Evolutionary conservation across 2,888 invertebrate genomes (phyloP).

Genomic region (Eupithecia subumbrata): DNA sequence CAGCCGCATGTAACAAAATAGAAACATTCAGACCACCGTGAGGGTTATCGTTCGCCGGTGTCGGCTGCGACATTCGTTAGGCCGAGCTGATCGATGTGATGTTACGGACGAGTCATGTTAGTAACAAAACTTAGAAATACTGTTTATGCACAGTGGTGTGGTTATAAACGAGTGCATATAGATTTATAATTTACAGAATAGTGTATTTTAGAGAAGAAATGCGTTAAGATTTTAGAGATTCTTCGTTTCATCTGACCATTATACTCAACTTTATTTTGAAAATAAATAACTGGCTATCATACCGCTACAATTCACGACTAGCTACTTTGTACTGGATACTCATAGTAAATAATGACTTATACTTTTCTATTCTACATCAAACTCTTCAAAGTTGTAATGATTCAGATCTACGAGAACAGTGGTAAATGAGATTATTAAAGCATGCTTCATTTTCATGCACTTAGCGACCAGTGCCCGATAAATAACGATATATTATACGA

Average conservation of each 20-base stretch:
- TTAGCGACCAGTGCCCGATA: slow-evolving; percentile 62
- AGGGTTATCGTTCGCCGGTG: slow-evolving; percentile 39
- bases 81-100: slow-evolving; percentile 29
- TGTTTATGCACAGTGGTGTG: slow-evolving; percentile 36
- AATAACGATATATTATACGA: slow-evolving; percentile 55
- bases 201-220: slow-evolving; percentile 31
- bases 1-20: slow-evolving; percentile 85
- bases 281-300: slow-evolving; percentile 49
- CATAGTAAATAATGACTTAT: slow-evolving; percentile 47
- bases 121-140: slow-evolving; percentile 32
- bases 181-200: slow-evolving; percentile 30
- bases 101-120: slow-evolving; percentile 39
- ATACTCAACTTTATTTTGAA: slow-evolving; percentile 32
- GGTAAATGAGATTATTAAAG: slow-evolving; percentile 60
- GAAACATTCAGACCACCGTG: slow-evolving; percentile 73
- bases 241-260: slow-evolving; percentile 46
- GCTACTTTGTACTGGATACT: slow-evolving; percentile 75
- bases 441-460: slow-evolving; percentile 74
- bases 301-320: slow-evolving; percentile 63
- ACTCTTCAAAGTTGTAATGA: slow-evolving; percentile 44
- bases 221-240: slow-evolving; percentile 37
- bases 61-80: slow-evolving; percentile 27
- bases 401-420: slow-evolving; percentile 62
- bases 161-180: slow-evolving; percentile 43
- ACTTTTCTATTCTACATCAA: slow-evolving; percentile 36